A percentile compares a stretch with the other conserved stretches of the same genome.
Evolutionary conservation across 2,888 invertebrate species (phyloP).

Genomic region (Operophtera brumata): DNA sequence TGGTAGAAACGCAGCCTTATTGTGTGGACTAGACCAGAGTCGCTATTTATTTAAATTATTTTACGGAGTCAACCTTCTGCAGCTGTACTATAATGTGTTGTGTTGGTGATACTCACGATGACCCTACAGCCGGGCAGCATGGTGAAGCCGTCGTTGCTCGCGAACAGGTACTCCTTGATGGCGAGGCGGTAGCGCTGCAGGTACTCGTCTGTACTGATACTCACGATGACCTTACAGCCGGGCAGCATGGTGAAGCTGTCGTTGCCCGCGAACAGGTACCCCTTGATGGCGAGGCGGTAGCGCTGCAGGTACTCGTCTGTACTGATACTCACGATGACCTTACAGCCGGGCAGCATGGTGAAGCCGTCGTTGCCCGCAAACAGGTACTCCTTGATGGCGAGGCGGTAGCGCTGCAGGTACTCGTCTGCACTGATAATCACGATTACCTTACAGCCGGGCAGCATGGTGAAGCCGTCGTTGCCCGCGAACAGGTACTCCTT

Average conservation of each 20-base stretch:
- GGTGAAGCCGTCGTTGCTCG: constrained; percentile 92
- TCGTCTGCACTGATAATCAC: too few species aligned
- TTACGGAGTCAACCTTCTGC: too few species aligned
- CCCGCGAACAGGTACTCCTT: constrained; percentile 91
- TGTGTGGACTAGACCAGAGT: too few species aligned
- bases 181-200: constrained; percentile 88
- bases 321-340: constrained; percentile 88
- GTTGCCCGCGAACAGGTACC: constrained; percentile 89
- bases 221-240: constrained; percentile 86
- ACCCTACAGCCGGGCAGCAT: constrained; percentile 87
- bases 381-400: constrained; percentile 92
- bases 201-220: too few species aligned
- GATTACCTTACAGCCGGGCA: constrained; percentile 86
- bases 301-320: constrained; percentile 89
- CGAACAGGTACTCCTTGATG: constrained; percentile 89
- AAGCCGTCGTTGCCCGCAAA: constrained; percentile 92
- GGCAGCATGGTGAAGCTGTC: constrained; percentile 92
- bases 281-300: constrained; percentile 91
- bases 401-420: constrained; percentile 87
- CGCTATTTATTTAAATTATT: too few species aligned
- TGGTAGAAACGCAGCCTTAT: too few species aligned
- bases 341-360: constrained; percentile 86
- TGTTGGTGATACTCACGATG: too few species aligned
- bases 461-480: constrained; percentile 91
- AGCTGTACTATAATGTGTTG: too few species aligned